Conservation (phyloP, 2,113 vertebrate genomes). For the Bucco capensis region DNA sequence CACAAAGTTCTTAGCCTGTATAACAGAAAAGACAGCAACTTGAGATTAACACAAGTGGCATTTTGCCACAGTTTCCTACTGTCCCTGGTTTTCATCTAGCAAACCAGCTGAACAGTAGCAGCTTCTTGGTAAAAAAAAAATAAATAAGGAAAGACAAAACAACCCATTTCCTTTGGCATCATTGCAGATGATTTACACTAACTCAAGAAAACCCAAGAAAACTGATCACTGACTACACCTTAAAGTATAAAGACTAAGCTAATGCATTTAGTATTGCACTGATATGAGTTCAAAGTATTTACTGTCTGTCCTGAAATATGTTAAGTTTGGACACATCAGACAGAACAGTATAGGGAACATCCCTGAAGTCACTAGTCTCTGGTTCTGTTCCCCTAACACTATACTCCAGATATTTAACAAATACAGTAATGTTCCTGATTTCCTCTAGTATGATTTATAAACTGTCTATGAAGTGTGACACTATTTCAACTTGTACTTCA, state of each 20-base stretch:
- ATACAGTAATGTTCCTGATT: constrained; percentile 61
- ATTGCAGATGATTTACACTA: constrained; percentile 67
- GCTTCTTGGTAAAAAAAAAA: constrained; percentile 45
- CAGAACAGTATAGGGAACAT: background rate
- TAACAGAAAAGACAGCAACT: constrained; percentile 50
- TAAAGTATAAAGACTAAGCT: constrained; percentile 32
- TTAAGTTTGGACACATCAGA: background rate
- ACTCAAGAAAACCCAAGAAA: constrained; percentile 61
- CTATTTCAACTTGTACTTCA: background rate
- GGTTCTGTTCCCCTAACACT: background rate
- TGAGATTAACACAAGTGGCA: constrained; percentile 47
- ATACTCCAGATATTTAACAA: constrained; percentile 46
- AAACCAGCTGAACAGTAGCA: constrained; percentile 53
- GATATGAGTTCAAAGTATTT: constrained; percentile 52
- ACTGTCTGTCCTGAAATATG: background rate
- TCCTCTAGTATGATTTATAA: constrained; percentile 36
- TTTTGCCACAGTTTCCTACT: background rate
- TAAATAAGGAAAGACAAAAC: constrained; percentile 62
- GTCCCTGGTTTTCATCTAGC: constrained; percentile 19
- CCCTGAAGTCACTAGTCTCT: background rate
- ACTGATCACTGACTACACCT: constrained; percentile 45
- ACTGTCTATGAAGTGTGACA: background rate
- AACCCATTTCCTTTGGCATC: constrained; percentile 79
- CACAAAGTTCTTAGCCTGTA: constrained; percentile 22
- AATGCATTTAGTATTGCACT: constrained; percentile 63